A percentile compares a stretch with the other conserved stretches of the same genome.
Evolutionary conservation across 1,140 invertebrate species (phyloP).

Genomic region (Drosophila sproati): DNA sequence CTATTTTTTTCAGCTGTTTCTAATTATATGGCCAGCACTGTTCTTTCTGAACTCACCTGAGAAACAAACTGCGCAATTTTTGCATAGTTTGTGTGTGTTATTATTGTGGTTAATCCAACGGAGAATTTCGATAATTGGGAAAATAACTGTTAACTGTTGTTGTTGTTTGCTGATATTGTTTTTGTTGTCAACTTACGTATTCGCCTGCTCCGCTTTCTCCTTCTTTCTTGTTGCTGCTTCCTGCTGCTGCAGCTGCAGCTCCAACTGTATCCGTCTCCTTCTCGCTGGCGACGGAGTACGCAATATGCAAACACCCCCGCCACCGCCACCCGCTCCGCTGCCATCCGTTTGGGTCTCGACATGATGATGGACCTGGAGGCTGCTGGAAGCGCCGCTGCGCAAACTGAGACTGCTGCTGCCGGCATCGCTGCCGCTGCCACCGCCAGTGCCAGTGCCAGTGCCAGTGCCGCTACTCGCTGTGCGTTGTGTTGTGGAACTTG

Average conservation of each 20-base stretch:
- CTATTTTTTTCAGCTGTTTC: not conserved
- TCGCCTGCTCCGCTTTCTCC: constrained; percentile 54
- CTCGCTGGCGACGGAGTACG: constrained; percentile 65
- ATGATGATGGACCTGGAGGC: constrained; percentile 27
- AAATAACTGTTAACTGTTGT: constrained; percentile 12
- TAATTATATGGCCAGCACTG: not conserved
- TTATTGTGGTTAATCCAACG: constrained; percentile 43
- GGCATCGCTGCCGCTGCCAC: constrained; percentile 35
- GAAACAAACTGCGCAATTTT: constrained; percentile 82
- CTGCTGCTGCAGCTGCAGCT: constrained; percentile 57
- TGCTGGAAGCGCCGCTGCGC: constrained; percentile 28
- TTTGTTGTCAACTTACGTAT: constrained; percentile 68
- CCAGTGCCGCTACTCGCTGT: constrained; percentile 15
- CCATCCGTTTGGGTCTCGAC: constrained; percentile 66
- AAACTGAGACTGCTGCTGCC: constrained; percentile 55
- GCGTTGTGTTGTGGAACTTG: constrained; percentile 31
- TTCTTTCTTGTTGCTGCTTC: constrained; percentile 12
- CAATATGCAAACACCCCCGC: constrained; percentile 55
- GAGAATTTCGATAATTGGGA: constrained; percentile 64
- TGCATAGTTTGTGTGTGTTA: constrained; percentile 69
- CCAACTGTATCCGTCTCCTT: constrained; percentile 63
- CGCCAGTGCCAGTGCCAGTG: not conserved
- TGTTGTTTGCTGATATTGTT: constrained; percentile 12
- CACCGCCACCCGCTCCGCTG: constrained; percentile 31
- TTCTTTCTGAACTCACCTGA: constrained; percentile 47